phyloP scores from a whole-genome alignment of 2,888 invertebrate species.

The Drosophila kanekoi region DNA sequence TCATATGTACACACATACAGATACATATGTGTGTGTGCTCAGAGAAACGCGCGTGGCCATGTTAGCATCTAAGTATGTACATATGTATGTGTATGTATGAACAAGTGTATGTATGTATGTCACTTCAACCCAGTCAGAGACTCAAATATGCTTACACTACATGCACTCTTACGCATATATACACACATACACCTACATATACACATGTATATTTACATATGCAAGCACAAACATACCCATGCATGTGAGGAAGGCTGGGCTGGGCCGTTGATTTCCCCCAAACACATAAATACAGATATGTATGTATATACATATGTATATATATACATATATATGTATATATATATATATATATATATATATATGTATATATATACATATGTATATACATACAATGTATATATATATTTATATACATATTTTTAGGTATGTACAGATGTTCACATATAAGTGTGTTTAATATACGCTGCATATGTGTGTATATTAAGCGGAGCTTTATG shows the following conservation, averaged over 20 bases:
- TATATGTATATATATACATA: neutral
- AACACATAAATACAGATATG: neutral
- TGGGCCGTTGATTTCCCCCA: neutral
- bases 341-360: neutral
- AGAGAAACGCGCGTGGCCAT: slow-evolving; percentile 12
- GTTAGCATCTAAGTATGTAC: neutral
- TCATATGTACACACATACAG: neutral
- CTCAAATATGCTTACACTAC: neutral
- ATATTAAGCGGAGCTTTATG: neutral
- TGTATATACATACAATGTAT: neutral
- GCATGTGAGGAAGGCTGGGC: neutral
- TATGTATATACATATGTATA: no score
- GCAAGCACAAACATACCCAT: no score
- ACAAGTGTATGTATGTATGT: slow-evolving; percentile 1
- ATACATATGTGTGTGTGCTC: neutral
- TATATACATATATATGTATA: neutral
- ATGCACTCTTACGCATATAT: neutral
- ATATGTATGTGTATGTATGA: neutral
- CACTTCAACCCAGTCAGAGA: slow-evolving; percentile 1
- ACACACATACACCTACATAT: neutral
- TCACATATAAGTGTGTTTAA: no score
- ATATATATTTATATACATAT: neutral
- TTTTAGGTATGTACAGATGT: no score
- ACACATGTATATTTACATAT: neutral
- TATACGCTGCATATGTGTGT: no score